Conservation (phyloP, 1,140 invertebrate genomes). For the Hyles euphorbiae region DNA sequence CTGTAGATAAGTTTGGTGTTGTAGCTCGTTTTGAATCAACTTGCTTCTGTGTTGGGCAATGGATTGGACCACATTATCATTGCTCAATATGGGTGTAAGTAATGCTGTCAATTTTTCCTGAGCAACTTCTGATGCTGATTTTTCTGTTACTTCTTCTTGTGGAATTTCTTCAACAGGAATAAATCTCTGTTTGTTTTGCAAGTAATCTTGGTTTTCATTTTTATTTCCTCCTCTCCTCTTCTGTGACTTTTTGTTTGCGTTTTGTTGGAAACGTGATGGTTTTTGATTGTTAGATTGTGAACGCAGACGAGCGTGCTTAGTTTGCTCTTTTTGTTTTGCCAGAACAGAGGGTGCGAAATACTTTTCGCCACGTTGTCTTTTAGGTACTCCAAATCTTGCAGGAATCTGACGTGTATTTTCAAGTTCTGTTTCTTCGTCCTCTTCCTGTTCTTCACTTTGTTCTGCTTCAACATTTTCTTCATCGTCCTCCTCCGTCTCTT, state of each 20-base stretch:
- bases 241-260: slow-evolving; percentile 3
- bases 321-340: slow-evolving; percentile 6
- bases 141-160: slow-evolving; percentile 5
- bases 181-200: slow-evolving; percentile 17
- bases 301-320: background rate
- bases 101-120: slow-evolving; percentile 6
- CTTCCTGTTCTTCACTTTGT: background rate
- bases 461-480: slow-evolving; percentile 9
- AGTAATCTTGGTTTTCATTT: slow-evolving; percentile 1
- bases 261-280: slow-evolving; percentile 2
- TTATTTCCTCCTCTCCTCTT: slow-evolving; percentile 4
- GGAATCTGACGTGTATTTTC: background rate
- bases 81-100: slow-evolving; percentile 4
- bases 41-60: slow-evolving; percentile 17
- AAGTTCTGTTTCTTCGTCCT: slow-evolving; percentile 1
- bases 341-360: slow-evolving; percentile 2
- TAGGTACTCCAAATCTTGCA: slow-evolving; percentile 1
- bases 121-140: background rate
- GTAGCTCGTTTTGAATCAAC: slow-evolving; percentile 12
- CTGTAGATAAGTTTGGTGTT: slow-evolving; percentile 14
- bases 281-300: slow-evolving; percentile 4
- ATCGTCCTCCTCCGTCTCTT: background rate
- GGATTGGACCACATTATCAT: slow-evolving; percentile 7
- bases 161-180: slow-evolving; percentile 11
- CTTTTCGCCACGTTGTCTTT: slow-evolving; percentile 2